Evolutionary conservation across 2,888 invertebrate species (phyloP).

Genomic region (Onchidella celtica): DNA sequence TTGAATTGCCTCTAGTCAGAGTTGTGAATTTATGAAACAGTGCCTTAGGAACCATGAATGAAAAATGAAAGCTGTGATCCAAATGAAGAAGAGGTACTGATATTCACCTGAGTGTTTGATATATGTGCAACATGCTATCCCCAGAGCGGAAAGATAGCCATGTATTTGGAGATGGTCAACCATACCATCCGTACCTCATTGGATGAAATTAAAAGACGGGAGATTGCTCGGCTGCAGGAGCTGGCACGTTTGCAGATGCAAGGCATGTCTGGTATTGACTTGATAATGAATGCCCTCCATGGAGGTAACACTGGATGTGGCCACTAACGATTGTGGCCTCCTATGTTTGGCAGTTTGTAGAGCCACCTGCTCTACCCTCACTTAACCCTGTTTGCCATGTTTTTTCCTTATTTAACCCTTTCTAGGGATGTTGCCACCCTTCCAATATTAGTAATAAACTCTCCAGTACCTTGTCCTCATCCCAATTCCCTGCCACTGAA

Average conservation of each 20-base stretch:
- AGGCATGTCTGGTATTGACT: constrained; percentile 72
- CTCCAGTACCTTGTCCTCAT: no score
- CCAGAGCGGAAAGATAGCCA: constrained; percentile 94
- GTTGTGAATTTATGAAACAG: no score
- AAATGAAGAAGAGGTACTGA: no score
- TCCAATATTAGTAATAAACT: not conserved
- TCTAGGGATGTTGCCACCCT: not conserved
- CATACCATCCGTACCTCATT: constrained; percentile 92
- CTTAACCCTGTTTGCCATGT: not conserved
- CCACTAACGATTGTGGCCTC: not conserved
- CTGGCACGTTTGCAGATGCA: constrained; percentile 82
- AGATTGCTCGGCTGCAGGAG: constrained; percentile 90
- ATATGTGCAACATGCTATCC: no score
- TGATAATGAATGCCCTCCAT: constrained; percentile 63
- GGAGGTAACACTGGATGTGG: constrained; percentile 61
- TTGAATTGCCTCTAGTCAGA: no score
- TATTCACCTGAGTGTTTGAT: no score
- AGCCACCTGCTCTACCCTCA: not conserved
- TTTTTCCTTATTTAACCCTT: not conserved
- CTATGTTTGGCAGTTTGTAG: constrained; percentile 22
- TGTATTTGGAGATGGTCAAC: constrained; percentile 92
- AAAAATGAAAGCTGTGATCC: no score
- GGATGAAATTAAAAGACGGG: constrained; percentile 95
- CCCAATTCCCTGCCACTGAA: no score
- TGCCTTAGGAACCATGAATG: no score